Evolutionary conservation across 53 echinoderm and acorn worm genomes (phyloP).

Genomic region (Arbacia lixula): DNA sequence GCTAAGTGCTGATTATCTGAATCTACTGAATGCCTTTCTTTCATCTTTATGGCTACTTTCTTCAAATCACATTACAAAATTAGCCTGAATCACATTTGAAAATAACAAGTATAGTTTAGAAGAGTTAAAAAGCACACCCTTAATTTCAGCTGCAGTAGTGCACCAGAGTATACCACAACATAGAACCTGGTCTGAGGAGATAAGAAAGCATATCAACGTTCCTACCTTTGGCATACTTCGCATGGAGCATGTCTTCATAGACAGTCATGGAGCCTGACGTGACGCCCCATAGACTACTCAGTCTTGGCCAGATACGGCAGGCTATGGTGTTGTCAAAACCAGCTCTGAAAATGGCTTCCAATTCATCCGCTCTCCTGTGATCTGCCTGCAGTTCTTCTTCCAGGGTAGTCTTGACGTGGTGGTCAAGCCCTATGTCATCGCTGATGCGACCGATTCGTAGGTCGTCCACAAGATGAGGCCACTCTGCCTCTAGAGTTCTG

Average conservation of each 20-base stretch:
- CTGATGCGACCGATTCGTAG: conserved; percentile 42
- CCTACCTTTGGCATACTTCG: conserved; percentile 27
- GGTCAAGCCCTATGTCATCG: conserved; percentile 29
- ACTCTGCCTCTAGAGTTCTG: conserved; percentile 52
- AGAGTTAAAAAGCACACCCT: too few relatives aligned
- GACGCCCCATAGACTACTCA: conserved; percentile 65
- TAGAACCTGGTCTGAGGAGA: too few relatives aligned
- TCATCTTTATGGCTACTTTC: too few relatives aligned
- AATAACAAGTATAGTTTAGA: too few relatives aligned
- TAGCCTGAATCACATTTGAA: too few relatives aligned
- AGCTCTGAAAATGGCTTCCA: conserved; percentile 63
- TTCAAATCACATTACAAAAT: too few relatives aligned
- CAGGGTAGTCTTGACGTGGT: conserved; percentile 43
- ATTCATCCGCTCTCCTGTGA: conserved; percentile 67
- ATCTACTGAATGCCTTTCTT: too few relatives aligned
- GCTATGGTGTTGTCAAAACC: conserved; percentile 79
- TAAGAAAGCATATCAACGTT: conserved; percentile 3
- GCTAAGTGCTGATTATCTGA: too few relatives aligned
- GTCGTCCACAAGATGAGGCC: conserved; percentile 61
- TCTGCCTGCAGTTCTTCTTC: conserved; percentile 53
- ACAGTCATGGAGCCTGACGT: conserved; percentile 54
- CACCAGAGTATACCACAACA: too few relatives aligned
- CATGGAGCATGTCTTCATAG: conserved; percentile 16
- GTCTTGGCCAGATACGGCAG: conserved; percentile 73
- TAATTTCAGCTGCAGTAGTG: too few relatives aligned